Evolutionary conservation across 2,797 vertebrate species (phyloP), one percentile per base, ranked within the genome.

Genomic region (Anguilla marmorata): DNA sequence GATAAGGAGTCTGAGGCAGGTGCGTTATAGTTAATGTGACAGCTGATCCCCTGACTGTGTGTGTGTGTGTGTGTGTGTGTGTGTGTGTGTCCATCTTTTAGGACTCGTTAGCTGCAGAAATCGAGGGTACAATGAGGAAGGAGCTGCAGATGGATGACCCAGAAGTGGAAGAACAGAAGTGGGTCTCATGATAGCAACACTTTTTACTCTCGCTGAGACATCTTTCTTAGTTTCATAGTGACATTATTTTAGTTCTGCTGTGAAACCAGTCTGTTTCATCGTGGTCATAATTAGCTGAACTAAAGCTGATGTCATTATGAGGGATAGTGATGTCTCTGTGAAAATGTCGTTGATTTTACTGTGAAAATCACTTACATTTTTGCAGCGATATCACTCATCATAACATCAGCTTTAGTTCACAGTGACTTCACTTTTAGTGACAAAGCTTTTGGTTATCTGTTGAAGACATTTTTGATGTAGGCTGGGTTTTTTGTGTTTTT

Each of bases 91-190:
- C 87, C 92, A 0, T 89, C 90, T 92, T 48, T 88, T 93, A 99
- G 98, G 99, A 99, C 94, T 99, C 98, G 72, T 91, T 99, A 94
- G 99, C 98, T 30, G 98, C 99, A 14, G 99, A 99, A 94, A 99
- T 99, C 86, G 99, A 99, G 95, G 99, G 99, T 45, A 98, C 98
- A 9, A 99, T 99, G 98, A 96, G 98, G 90, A 99, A 99, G 93
- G 98, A 98, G 84, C 96, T 99, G 76, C 97, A 99, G 93, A 94
- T 99, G 95, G 98, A 99, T 89, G 97, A 98, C 88, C 96, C 97
- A 0, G 98, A 98, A 30, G 96, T 97, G 74, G 97, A 98, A 66
- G 98, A 99, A 88, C 96, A 98, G 88, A 97, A 96, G 98, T 99
- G 96, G 0, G 86, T 89, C 19, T 37, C 9, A 1, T 21, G 58